Evolutionary conservation across 2,113 vertebrate genomes (phyloP).

Genomic region (Genyomyrus donnyi): DNA sequence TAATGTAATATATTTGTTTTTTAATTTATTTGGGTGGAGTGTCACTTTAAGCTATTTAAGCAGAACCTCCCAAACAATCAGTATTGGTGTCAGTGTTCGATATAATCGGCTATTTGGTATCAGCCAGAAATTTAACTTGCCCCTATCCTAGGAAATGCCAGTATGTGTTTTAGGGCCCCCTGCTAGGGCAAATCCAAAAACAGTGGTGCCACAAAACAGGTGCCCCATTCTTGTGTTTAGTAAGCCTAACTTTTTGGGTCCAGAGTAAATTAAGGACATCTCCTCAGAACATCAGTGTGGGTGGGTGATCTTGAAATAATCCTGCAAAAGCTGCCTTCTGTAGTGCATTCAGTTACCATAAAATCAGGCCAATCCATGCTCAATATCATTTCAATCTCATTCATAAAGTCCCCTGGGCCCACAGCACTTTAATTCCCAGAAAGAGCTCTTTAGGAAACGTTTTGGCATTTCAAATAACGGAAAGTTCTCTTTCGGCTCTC

Average conservation of each 20-base stretch:
- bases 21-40: background rate
- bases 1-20: background rate
- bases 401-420: background rate
- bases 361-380: background rate
- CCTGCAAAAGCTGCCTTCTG: background rate
- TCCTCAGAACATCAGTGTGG: background rate
- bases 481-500: background rate
- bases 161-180: background rate
- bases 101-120: background rate
- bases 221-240: background rate
- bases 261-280: background rate
- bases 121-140: background rate
- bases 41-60: background rate
- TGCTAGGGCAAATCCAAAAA: background rate
- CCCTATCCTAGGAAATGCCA: background rate
- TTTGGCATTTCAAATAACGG: background rate
- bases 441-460: background rate
- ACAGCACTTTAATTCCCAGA: background rate
- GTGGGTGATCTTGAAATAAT: background rate
- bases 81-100: too few relatives aligned
- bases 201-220: background rate
- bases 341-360: background rate
- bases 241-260: background rate
- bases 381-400: background rate
- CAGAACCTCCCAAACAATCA: background rate